Conservation (phyloP, 2,888 invertebrate species). For the Thecophora atra region DNA sequence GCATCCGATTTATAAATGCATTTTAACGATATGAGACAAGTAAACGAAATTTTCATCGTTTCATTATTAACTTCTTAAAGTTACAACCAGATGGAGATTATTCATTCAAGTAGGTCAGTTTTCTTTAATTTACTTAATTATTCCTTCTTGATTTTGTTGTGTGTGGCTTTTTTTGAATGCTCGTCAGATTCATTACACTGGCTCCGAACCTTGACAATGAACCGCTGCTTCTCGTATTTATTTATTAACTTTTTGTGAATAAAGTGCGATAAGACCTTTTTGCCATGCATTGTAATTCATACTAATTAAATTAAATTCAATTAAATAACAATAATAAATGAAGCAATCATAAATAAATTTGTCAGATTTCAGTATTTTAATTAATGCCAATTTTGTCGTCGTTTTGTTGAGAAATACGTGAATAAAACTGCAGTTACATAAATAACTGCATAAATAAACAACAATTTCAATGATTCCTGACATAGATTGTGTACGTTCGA, state of each 20-base stretch:
- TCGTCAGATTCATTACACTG: background rate
- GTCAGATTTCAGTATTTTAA: too few species aligned
- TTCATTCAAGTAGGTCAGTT: slow-evolving; percentile 17
- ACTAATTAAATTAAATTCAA: too few species aligned
- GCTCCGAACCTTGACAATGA: slow-evolving; percentile 3
- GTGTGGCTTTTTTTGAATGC: background rate
- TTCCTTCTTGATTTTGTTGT: background rate
- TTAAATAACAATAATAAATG: too few species aligned
- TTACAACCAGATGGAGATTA: background rate
- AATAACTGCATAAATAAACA: too few species aligned
- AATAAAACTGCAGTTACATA: too few species aligned
- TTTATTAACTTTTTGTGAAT: background rate
- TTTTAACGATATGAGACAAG: background rate
- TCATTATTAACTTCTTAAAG: background rate
- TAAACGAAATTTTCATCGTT: background rate
- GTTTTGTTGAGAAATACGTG: too few species aligned
- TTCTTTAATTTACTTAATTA: background rate
- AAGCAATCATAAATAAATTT: too few species aligned
- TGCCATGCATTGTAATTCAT: background rate
- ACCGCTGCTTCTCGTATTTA: background rate
- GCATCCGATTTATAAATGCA: background rate
- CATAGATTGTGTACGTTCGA: slow-evolving; percentile 11
- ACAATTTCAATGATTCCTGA: background rate
- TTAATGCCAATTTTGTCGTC: too few species aligned
- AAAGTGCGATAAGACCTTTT: background rate